Evolutionary conservation across 2,888 invertebrate genomes (phyloP).

Genomic region (Hirtodrosophila cameraria): DNA sequence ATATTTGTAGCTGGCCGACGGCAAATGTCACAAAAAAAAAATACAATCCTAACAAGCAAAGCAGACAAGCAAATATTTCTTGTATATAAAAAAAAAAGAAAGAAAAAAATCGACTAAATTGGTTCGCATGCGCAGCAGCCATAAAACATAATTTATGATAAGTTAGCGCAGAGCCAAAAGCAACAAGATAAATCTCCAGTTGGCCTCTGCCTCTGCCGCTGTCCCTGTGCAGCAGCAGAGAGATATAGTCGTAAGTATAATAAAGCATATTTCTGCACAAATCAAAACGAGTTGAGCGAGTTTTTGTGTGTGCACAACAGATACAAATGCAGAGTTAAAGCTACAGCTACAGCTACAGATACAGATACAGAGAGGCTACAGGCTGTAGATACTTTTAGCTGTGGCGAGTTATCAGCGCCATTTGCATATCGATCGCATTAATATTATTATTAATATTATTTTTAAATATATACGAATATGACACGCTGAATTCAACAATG

Average conservation of each 20-base stretch:
- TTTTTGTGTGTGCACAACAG: conserved; percentile 41
- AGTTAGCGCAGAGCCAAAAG: conserved; percentile 39
- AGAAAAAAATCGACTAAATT: conserved; percentile 19
- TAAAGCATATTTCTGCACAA: conserved; percentile 76
- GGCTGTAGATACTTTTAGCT: conserved; percentile 32
- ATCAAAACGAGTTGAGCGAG: conserved; percentile 71
- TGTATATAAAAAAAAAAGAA: background rate
- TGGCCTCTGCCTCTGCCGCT: conserved; percentile 7
- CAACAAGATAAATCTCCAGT: conserved; percentile 44
- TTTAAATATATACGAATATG: conserved; percentile 38
- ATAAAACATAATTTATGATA: conserved; percentile 78
- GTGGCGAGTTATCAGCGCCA: conserved; percentile 58
- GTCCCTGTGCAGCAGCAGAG: no score
- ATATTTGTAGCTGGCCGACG: conserved; percentile 38
- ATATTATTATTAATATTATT: conserved; percentile 57
- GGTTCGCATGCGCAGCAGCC: conserved; percentile 65
- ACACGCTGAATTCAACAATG: conserved; percentile 8
- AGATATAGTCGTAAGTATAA: conserved; percentile 47
- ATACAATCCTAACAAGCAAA: no score
- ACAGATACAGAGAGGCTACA: conserved; percentile 23
- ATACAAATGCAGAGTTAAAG: conserved; percentile 12
- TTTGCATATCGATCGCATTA: conserved; percentile 77
- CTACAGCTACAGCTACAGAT: conserved; percentile 9
- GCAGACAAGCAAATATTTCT: conserved; percentile 8
- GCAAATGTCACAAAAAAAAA: conserved; percentile 2